Evolutionary conservation across 2,113 vertebrate genomes (phyloP).

Genomic region (Ovibos moschatus): DNA sequence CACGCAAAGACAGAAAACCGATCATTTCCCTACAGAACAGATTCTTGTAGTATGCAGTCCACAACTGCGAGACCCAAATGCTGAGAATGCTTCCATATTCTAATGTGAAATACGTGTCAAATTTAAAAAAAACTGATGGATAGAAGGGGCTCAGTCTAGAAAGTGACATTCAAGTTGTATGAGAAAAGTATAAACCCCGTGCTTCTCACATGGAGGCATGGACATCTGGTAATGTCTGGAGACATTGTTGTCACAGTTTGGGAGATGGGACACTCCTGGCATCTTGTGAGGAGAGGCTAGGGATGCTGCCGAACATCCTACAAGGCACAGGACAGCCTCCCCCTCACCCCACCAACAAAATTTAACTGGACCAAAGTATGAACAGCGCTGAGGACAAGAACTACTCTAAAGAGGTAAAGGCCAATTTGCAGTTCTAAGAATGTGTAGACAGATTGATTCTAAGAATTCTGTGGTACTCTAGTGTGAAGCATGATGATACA

Average conservation of each 20-base stretch:
- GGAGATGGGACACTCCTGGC: not conserved
- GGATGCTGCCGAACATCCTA: not conserved
- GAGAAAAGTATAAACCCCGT: not conserved
- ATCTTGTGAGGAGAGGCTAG: not conserved
- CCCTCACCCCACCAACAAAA: not conserved
- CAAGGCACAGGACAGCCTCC: not conserved
- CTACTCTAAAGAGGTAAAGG: not conserved
- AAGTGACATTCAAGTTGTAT: not conserved
- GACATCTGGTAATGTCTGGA: not conserved
- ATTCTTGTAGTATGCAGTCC: not conserved
- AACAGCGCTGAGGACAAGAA: accelerated
- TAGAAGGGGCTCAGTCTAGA: not conserved
- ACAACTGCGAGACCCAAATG: not conserved
- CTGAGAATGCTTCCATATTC: not conserved
- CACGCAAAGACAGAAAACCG: not conserved
- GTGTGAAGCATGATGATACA: not conserved
- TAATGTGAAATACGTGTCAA: not conserved
- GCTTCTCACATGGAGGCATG: not conserved
- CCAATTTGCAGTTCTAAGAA: not conserved
- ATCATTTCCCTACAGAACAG: not conserved
- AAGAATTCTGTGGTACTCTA: not conserved
- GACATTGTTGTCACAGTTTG: not conserved
- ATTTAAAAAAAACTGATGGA: not conserved
- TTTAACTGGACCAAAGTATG: not conserved
- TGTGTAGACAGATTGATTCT: not conserved